Conservation (phyloP, 2,888 invertebrate species). For the Boloria euphrosyne region DNA sequence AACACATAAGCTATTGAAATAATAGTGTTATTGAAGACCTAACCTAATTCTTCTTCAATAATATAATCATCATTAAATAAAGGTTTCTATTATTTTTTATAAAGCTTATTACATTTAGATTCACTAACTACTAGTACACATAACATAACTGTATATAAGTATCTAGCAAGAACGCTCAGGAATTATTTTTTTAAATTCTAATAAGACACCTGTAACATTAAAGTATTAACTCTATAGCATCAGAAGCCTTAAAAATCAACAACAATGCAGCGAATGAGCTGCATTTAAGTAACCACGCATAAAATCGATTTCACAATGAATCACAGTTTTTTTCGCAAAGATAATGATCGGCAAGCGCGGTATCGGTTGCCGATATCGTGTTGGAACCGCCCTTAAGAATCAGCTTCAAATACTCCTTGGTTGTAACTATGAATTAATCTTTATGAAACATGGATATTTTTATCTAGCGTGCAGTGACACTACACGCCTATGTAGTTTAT, state of each 20-base stretch:
- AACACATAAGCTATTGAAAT: background rate
- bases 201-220: slow-evolving; percentile 3
- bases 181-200: background rate
- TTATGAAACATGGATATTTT: slow-evolving; percentile 48
- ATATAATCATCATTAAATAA: no score
- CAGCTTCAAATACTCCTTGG: slow-evolving; percentile 8
- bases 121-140: no score
- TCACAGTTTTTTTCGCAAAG: slow-evolving; percentile 30
- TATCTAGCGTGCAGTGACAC: slow-evolving; percentile 48
- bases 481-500: slow-evolving; percentile 46
- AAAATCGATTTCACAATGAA: slow-evolving; percentile 37
- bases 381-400: slow-evolving; percentile 46
- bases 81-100: no score
- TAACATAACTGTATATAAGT: no score
- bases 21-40: background rate
- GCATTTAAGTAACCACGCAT: slow-evolving; percentile 24
- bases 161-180: background rate
- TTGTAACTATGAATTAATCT: slow-evolving; percentile 13
- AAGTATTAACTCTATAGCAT: slow-evolving; percentile 15
- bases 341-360: slow-evolving; percentile 24
- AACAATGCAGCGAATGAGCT: slow-evolving; percentile 28
- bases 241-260: slow-evolving; percentile 32
- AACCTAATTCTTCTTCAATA: background rate
- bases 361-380: slow-evolving; percentile 38
- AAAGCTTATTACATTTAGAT: no score